A percentile compares a stretch with the other conserved stretches of the same genome.
phyloP scores from a whole-genome alignment of 2,888 invertebrate genomes.

The Leptinotarsa rubiginosa region DNA sequence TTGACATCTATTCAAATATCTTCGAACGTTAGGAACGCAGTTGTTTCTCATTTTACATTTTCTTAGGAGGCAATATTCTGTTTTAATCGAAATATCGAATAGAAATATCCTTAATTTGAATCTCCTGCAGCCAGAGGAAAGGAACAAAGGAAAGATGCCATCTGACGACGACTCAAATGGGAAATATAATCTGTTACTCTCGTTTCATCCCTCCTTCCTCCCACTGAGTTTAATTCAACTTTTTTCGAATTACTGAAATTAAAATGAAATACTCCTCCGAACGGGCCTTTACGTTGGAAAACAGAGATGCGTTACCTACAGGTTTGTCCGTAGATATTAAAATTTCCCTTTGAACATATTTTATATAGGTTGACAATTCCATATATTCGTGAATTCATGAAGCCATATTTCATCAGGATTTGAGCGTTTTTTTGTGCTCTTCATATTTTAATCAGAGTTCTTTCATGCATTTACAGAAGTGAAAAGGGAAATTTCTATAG shows the following conservation, averaged over 20 bases:
- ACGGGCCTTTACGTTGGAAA: background rate
- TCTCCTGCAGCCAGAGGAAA: background rate
- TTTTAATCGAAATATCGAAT: no score
- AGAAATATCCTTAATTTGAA: no score
- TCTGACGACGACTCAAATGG: background rate
- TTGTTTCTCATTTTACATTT: no score
- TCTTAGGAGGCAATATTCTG: no score
- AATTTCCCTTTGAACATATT: conserved; percentile 8
- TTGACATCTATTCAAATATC: no score
- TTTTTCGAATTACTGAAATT: conserved; percentile 34
- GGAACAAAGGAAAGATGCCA: background rate
- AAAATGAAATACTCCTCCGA: conserved; percentile 28
- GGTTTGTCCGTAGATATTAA: conserved; percentile 9
- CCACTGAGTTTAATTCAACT: conserved; percentile 20
- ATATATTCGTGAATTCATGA: background rate
- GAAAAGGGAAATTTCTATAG: background rate
- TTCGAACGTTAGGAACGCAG: no score
- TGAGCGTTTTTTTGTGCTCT: conserved; percentile 5
- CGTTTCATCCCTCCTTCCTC: background rate
- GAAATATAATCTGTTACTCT: background rate
- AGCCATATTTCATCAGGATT: background rate
- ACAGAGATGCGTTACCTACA: conserved; percentile 7
- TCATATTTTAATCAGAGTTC: conserved; percentile 4
- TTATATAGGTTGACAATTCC: conserved; percentile 22
- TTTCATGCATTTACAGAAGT: conserved; percentile 1